Percentiles rank a stretch among this genome's conserved stretches.
Conservation (phyloP, 1,140 invertebrate species). For the Leptoteleia sp. region DNA sequence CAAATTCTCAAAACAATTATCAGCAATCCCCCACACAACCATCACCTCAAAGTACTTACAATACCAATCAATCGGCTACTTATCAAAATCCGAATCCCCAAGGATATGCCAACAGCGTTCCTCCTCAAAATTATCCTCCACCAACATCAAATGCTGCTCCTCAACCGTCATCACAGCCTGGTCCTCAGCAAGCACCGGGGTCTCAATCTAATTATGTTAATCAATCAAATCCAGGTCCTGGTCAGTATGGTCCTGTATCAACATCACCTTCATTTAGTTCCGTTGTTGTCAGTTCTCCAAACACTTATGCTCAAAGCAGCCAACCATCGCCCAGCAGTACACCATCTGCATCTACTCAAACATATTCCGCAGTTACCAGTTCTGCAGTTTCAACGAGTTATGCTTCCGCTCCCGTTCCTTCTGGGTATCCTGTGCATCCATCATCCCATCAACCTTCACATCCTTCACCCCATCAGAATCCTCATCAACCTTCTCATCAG, state of each 20-base stretch:
- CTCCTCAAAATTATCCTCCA: conserved; percentile 78
- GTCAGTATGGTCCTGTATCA: conserved; percentile 76
- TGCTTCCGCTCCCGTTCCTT: conserved; percentile 73
- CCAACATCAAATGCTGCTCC: conserved; percentile 74
- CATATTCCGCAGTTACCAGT: conserved; percentile 74
- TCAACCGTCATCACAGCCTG: conserved; percentile 70
- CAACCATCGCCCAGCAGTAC: conserved; percentile 76
- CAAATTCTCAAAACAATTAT: conserved; percentile 78
- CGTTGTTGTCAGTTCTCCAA: conserved; percentile 71
- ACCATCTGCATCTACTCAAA: conserved; percentile 79
- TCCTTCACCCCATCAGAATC: conserved; percentile 64
- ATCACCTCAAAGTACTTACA: conserved; percentile 77
- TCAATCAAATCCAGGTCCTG: conserved; percentile 77
- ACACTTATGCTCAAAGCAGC: conserved; percentile 78
- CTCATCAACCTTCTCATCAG: conserved; percentile 71
- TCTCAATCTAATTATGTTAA: conserved; percentile 76
- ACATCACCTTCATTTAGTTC: conserved; percentile 77
- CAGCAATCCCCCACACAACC: conserved; percentile 77
- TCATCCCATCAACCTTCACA: conserved; percentile 66
- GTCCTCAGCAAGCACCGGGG: conserved; percentile 73
- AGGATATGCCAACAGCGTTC: conserved; percentile 77
- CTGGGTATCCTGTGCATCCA: conserved; percentile 71
- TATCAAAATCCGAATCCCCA: conserved; percentile 79
- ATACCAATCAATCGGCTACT: conserved; percentile 73
- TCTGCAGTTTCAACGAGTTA: conserved; percentile 74